Evolutionary conservation across 2,113 vertebrate species (phyloP).

Genomic region (Pycnonotus jocosus): DNA sequence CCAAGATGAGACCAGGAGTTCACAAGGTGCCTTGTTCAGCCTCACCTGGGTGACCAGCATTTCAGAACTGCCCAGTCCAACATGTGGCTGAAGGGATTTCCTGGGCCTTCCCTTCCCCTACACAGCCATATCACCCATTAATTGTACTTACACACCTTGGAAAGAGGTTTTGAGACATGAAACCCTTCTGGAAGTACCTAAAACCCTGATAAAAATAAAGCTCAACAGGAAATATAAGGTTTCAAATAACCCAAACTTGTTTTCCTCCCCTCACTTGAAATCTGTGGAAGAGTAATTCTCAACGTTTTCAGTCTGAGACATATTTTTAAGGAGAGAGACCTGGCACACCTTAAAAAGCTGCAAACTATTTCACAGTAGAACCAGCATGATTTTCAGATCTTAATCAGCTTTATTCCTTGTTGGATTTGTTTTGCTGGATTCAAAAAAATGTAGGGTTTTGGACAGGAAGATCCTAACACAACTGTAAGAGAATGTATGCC

Average conservation of each 20-base stretch:
- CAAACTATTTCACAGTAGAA: not conserved
- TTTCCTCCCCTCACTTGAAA: not conserved
- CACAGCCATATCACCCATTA: not conserved
- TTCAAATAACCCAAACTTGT: not conserved
- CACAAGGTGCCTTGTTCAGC: accelerated
- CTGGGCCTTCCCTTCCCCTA: not conserved
- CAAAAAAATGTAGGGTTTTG: not conserved
- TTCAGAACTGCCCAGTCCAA: not conserved
- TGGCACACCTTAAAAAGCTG: not conserved
- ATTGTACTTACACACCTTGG: not conserved
- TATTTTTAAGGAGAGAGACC: not conserved
- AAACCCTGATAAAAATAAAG: not conserved
- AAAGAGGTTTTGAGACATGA: not conserved
- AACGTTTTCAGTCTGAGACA: not conserved
- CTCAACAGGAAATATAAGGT: not conserved
- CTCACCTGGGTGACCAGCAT: not conserved
- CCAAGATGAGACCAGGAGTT: not conserved
- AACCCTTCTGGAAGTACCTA: not conserved
- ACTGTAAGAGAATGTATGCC: not conserved
- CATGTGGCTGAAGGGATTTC: not conserved
- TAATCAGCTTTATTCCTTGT: not conserved
- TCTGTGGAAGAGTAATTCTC: not conserved
- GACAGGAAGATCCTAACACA: not conserved
- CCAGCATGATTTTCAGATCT: not conserved
- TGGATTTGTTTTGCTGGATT: no score